phyloP scores from a whole-genome alignment of 2,888 invertebrate species.

The Himalopsyche tibetana region DNA sequence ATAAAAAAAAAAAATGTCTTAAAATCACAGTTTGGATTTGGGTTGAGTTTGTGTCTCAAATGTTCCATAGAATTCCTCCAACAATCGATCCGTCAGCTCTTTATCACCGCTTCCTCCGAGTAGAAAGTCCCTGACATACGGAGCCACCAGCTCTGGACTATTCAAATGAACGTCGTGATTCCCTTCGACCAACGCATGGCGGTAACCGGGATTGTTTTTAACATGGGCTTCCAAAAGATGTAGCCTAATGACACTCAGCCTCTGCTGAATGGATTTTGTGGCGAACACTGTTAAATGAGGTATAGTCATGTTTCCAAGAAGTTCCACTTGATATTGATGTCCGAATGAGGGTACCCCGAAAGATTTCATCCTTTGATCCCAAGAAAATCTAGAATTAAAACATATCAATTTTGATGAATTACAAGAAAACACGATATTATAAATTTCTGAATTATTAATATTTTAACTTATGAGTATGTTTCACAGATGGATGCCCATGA shows the following conservation, averaged over 20 bases:
- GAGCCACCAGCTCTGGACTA: slow-evolving; percentile 75
- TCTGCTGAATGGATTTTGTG: slow-evolving; percentile 65
- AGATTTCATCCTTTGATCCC: slow-evolving; percentile 76
- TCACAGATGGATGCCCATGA: too few species aligned
- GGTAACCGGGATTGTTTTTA: slow-evolving; percentile 57
- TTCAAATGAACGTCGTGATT: slow-evolving; percentile 81
- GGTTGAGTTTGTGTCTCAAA: background rate
- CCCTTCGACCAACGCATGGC: slow-evolving; percentile 73
- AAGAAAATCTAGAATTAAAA: slow-evolving; percentile 72
- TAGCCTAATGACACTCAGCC: background rate
- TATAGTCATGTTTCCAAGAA: slow-evolving; percentile 69
- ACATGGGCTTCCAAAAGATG: slow-evolving; percentile 45
- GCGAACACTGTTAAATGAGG: slow-evolving; percentile 69
- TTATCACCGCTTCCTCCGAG: slow-evolving; percentile 3
- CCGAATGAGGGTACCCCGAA: slow-evolving; percentile 70
- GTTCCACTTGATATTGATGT: slow-evolving; percentile 68
- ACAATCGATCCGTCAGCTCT: background rate
- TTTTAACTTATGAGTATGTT: too few species aligned
- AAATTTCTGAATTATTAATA: too few species aligned
- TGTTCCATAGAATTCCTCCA: background rate
- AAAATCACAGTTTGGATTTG: slow-evolving; percentile 10
- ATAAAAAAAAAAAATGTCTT: too few species aligned
- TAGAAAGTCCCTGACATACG: background rate
- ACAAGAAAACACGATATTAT: too few species aligned
- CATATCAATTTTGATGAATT: background rate